Conservation (phyloP, 2,888 invertebrate genomes). For the Priocnemis perturbator region DNA sequence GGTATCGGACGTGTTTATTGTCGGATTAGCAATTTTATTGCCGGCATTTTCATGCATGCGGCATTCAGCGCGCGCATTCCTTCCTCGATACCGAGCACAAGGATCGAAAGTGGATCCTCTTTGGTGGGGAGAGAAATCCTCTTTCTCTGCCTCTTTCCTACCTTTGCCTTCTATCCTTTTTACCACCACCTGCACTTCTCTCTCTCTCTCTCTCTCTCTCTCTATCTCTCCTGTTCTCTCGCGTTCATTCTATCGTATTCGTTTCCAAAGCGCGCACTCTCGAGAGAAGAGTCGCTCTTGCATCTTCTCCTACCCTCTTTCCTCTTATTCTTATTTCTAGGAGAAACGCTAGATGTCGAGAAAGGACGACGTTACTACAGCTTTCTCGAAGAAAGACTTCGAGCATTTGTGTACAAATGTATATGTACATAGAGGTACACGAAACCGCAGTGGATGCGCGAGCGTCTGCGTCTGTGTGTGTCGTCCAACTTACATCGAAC, state of each 20-base stretch:
- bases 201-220: background rate
- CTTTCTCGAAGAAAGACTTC: constrained; percentile 29
- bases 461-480: background rate
- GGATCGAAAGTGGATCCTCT: constrained; percentile 43
- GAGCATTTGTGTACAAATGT: constrained; percentile 10
- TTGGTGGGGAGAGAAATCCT: constrained; percentile 26
- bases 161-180: constrained; percentile 2
- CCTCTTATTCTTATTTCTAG: constrained; percentile 39
- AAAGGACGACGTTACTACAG: constrained; percentile 30
- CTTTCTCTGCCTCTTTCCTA: constrained; percentile 19
- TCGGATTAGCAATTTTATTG: constrained; percentile 54
- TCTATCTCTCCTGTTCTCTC: background rate
- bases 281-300: constrained; percentile 24
- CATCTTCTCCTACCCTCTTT: constrained; percentile 22
- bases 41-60: constrained; percentile 41
- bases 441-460: too few species aligned
- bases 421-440: background rate
- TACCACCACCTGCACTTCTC: constrained; percentile 7
- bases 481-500: background rate
- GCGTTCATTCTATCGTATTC: background rate
- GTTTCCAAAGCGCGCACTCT: constrained; percentile 1
- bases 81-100: constrained; percentile 31
- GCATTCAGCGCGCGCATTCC: constrained; percentile 23
- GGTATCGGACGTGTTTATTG: constrained; percentile 52
- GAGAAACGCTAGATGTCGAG: constrained; percentile 22